phyloP scores from a whole-genome alignment of 2,888 invertebrate species.

The Rhabditoides inermis region DNA sequence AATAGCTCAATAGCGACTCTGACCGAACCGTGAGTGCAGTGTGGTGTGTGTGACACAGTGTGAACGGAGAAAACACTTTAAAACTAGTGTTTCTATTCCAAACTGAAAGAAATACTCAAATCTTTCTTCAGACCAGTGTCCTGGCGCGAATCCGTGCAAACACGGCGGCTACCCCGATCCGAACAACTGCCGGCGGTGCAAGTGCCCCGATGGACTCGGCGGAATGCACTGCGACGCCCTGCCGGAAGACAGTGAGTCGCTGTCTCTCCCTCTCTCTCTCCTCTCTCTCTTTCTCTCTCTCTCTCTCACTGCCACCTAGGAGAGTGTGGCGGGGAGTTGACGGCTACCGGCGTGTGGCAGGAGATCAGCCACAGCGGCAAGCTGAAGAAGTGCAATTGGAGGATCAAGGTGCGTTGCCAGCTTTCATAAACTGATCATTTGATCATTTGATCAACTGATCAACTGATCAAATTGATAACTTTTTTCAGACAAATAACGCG shows the following conservation, averaged over 20 bases:
- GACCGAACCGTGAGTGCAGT: no score
- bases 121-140: constrained; percentile 31
- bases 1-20: no score
- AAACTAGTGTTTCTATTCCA: background rate
- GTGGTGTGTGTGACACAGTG: no score
- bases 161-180: constrained; percentile 46
- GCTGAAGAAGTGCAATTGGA: constrained; percentile 42
- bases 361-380: constrained; percentile 46
- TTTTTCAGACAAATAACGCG: constrained; percentile 19
- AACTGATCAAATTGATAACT: background rate
- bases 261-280: no score
- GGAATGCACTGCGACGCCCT: constrained; percentile 17
- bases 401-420: constrained; percentile 25
- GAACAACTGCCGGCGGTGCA: constrained; percentile 40
- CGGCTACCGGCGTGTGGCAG: constrained; percentile 38
- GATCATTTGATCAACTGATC: background rate
- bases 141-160: constrained; percentile 17
- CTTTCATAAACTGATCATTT: background rate
- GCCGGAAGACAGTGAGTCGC: no score
- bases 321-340: constrained; percentile 38
- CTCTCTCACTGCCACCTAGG: no score
- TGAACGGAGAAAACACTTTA: background rate
- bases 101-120: background rate
- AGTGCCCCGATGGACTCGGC: constrained; percentile 36
- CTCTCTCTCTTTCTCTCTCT: no score